Evolutionary conservation across 2,113 vertebrate species (phyloP), one percentile per base, ranked within the genome.

Genomic region (Hoplias malabaricus): DNA sequence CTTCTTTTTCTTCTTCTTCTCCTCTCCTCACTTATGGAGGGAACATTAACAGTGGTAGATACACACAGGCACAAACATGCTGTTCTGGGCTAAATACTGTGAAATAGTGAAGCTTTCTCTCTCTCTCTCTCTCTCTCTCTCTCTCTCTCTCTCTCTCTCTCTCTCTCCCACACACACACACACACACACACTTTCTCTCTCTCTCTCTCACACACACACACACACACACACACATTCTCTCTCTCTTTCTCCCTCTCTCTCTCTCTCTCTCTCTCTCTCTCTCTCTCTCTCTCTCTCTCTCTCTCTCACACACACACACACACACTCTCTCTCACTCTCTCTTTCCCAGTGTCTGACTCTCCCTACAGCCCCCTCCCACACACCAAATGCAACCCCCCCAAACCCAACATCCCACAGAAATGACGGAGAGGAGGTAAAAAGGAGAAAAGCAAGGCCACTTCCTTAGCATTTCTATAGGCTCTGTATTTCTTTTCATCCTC

Each of bases 151-250:
- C 43, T 63, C 70, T 54, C 23, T 62, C 79, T 61, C 25, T 27
- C 53, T 40, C 40, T 21, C 53, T 81, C 65, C 5, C 50, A 70
- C 75, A 43, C 75, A 71, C 53, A 71, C 73, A 81, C 80, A 72
- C 82, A 76, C 82, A 85, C 83, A 82, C 83, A 84, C 86, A 80
- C 93, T 89, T 88, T 88, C 93, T 57, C 69, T 84, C 48, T 63
- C 36, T 10, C 65, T 61, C 36, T 21, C 68, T 46, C n/a, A n/a
- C 50, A 70, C 75, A 43, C 75, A 71, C 53, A 71, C 73, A 81
- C 80, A 72, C 82, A 76, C 82, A 85, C 83, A 82, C 83, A 84
- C 86, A 80, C 93, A 89, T 88, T 88, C 56, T 53, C 56, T 31
- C 68, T 12, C 54, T 72, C 34, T 16, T 42, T 72, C 34, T 68